phyloP scores from a whole-genome alignment of 1,140 invertebrate genomes.

The Trichogramma pretiosum region DNA sequence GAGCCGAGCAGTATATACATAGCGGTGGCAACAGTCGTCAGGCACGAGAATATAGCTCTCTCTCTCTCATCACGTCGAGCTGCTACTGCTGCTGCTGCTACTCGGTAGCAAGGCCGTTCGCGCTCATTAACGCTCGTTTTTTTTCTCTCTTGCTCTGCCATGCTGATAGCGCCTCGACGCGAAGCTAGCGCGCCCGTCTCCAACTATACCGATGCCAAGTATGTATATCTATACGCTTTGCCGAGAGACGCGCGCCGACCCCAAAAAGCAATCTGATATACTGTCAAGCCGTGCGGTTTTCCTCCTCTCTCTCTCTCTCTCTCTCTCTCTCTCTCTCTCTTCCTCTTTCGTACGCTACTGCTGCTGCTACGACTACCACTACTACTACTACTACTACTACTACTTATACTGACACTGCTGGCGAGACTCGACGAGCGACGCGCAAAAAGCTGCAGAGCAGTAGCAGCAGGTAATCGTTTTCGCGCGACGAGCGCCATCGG shows the following conservation, averaged over 20 bases:
- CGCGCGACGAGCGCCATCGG: too few relatives aligned
- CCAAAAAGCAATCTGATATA: constrained; percentile 6
- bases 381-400: too few relatives aligned
- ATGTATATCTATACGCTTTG: neutral
- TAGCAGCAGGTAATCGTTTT: too few relatives aligned
- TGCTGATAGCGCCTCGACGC: neutral
- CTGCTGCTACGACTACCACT: too few relatives aligned
- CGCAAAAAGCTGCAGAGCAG: too few relatives aligned
- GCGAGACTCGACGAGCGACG: too few relatives aligned
- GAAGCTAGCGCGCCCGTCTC: neutral
- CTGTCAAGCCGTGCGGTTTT: neutral
- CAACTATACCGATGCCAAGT: neutral
- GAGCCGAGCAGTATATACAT: too few relatives aligned
- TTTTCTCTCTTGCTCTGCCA: too few relatives aligned
- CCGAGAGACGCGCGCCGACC: neutral
- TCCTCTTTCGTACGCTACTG: neutral
- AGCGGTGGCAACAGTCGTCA: too few relatives aligned
- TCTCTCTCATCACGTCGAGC: too few relatives aligned
- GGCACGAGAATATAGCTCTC: too few relatives aligned
- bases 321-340: constrained; percentile 1
- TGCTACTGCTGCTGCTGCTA: constrained; percentile 17
- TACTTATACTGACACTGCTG: too few relatives aligned
- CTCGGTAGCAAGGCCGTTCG: constrained; percentile 41
- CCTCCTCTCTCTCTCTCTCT: neutral
- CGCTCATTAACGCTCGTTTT: constrained; percentile 33